Base-by-base conservation (phyloP, 37 sponge, comb jelly and placozoan genomes). In the Haliclona indistincta region DNA sequence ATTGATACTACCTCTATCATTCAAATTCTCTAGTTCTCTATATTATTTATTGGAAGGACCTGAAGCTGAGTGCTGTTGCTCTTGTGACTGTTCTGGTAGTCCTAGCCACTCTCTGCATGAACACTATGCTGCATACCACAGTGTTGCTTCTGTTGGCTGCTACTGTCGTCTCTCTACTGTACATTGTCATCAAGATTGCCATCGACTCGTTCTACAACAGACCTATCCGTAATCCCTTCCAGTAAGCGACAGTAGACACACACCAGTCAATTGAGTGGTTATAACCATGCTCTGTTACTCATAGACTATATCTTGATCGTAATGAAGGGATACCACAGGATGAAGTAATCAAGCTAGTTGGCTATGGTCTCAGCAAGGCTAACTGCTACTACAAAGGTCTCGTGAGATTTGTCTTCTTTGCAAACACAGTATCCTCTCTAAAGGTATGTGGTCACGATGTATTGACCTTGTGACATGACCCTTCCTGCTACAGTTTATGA, bases 181-280 rank as follows among this genome's bases (percentile, higher is more conserved):
- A 82, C 69, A 77, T 73, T n/a, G 79, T 85, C 22, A 38, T 67
- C 28, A 91, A 82, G 83, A 37, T 82, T 32, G 83, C 74, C 64
- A 79, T 80, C 39, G 87, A 91, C 43, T 81, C 83, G 36, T 86
- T 91, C 82, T 86, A 86, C 70, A 86, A 86, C 84, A 85, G 69
- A 42, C 72, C 79, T 11, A 43, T 86, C 38, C 19, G 28, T 15
- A 91, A 91, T 36, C 91, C 91, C 7, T 91, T 91, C 71, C 60
- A 67, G 91, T 90, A 74, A 61, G 76, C 28, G 30, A 47, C 23
- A 22, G 36, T 6, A 10, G 54, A 34, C 10, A 45, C 8, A 22
- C 10, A 4, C 13, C 28, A 19, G 53, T 13, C 40, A 4, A 37
- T 36, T 37, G 38, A 38, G 30, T 28, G 32, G 60, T 3, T 39